Evolutionary conservation across 2,888 invertebrate genomes (phyloP).

Genomic region (Allophyes oxyacanthae): DNA sequence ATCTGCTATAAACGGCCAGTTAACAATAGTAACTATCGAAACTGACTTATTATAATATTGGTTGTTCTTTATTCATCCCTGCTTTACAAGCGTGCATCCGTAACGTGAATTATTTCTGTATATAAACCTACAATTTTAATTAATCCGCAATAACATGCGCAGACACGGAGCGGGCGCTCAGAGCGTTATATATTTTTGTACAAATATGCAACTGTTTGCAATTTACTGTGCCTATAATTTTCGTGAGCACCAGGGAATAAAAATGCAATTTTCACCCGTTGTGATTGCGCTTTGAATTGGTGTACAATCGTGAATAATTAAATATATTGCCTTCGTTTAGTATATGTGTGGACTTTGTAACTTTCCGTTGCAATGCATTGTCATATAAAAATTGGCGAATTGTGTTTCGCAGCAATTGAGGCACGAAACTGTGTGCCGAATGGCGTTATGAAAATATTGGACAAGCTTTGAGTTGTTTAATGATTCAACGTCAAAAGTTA

Average conservation of each 20-base stretch:
- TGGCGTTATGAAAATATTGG: conserved; percentile 7
- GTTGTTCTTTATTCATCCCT: conserved; percentile 36
- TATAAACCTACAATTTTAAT: conserved; percentile 55
- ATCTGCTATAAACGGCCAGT: conserved; percentile 28
- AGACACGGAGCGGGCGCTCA: conserved; percentile 47
- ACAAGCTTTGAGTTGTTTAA: conserved; percentile 1
- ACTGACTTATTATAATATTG: conserved; percentile 21
- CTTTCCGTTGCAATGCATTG: conserved; percentile 25
- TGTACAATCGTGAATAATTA: conserved; percentile 75
- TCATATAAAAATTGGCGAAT: conserved; percentile 24
- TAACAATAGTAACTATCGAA: conserved; percentile 9
- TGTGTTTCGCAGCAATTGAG: conserved; percentile 8
- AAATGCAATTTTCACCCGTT: conserved; percentile 77
- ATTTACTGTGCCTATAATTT: conserved; percentile 77
- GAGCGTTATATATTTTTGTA: conserved; percentile 59
- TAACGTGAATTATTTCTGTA: conserved; percentile 38
- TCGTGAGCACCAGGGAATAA: conserved; percentile 70
- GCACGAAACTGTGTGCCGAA: conserved; percentile 10
- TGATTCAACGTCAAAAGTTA: background rate
- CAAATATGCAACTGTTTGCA: conserved; percentile 66
- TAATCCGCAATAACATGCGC: conserved; percentile 58
- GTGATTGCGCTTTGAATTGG: conserved; percentile 75
- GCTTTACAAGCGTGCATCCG: conserved; percentile 21
- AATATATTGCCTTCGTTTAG: conserved; percentile 72
- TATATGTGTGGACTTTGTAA: conserved; percentile 46